Conservation (phyloP, 2,888 invertebrate genomes). For the Synanthedon tipuliformis region DNA sequence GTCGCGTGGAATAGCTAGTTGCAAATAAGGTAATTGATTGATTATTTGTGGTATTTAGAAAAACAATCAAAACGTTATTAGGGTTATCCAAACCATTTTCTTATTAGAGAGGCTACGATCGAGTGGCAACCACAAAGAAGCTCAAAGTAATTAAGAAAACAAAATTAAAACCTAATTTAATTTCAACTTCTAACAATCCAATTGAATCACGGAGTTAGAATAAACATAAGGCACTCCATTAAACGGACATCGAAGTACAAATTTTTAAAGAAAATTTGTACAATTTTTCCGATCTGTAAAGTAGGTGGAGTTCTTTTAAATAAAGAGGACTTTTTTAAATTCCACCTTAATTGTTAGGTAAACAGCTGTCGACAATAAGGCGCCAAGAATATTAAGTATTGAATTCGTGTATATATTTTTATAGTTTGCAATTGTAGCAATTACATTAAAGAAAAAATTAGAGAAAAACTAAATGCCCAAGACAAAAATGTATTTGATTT, state of each 20-base stretch:
- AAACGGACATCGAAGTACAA: constrained; percentile 45
- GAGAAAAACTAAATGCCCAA: too few species aligned
- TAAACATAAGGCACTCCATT: constrained; percentile 56
- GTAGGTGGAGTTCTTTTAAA: constrained; percentile 33
- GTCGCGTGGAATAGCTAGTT: too few species aligned
- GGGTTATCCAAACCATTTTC: too few species aligned
- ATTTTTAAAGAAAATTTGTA: constrained; percentile 56
- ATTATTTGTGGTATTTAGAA: too few species aligned
- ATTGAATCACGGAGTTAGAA: constrained; percentile 34
- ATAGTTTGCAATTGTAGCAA: too few species aligned
- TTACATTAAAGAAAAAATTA: too few species aligned
- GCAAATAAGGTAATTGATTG: too few species aligned
- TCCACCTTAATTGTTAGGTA: constrained; percentile 58
- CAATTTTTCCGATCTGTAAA: constrained; percentile 53
- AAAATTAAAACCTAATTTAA: constrained; percentile 27
- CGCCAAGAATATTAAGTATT: constrained; percentile 11
- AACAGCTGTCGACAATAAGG: constrained; percentile 18
- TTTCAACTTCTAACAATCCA: constrained; percentile 1
- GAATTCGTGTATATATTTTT: too few species aligned
- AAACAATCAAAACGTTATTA: too few species aligned
- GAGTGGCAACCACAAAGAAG: not conserved
- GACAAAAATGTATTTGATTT: too few species aligned
- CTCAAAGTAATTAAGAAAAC: constrained; percentile 28
- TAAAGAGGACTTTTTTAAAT: constrained; percentile 51
- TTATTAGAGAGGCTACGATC: not conserved